Conservation (phyloP, 2,113 vertebrate genomes). For the Ciconia stormi region DNA sequence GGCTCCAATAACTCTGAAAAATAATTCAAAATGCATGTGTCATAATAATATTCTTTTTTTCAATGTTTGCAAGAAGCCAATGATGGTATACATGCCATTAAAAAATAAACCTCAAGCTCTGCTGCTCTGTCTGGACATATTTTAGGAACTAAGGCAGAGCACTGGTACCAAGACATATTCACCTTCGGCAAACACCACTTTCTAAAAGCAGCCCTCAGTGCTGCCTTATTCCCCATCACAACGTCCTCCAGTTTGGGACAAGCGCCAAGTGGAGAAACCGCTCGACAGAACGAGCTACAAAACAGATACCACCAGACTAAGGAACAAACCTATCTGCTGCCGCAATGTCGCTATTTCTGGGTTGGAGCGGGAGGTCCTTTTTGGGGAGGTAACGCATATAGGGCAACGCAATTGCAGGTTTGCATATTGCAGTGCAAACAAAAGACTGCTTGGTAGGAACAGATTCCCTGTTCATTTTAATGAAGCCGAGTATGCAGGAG, state of each 20-base stretch:
- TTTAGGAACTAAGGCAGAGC: neutral
- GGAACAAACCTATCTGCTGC: neutral
- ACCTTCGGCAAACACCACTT: neutral
- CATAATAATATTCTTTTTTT: neutral
- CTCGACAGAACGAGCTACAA: neutral
- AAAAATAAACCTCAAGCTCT: neutral
- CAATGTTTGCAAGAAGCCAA: neutral
- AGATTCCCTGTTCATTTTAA: neutral
- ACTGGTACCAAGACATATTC: neutral
- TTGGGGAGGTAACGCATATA: rapidly evolving
- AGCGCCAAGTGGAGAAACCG: neutral
- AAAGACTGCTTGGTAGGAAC: neutral
- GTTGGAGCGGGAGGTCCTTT: too few species aligned
- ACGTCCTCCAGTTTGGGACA: neutral
- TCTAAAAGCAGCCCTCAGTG: neutral
- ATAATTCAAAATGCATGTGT: neutral
- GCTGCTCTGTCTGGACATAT: neutral
- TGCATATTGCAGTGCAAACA: neutral
- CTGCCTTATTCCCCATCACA: neutral
- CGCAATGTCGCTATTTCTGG: neutral
- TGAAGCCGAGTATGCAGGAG: neutral
- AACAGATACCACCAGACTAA: neutral
- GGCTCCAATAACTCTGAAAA: neutral
- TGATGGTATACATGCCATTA: neutral
- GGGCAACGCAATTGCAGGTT: neutral